A percentile compares a stretch with the other conserved stretches of the same genome.
phyloP scores from a whole-genome alignment of 2,113 vertebrate species.

The Numida meleagris region DNA sequence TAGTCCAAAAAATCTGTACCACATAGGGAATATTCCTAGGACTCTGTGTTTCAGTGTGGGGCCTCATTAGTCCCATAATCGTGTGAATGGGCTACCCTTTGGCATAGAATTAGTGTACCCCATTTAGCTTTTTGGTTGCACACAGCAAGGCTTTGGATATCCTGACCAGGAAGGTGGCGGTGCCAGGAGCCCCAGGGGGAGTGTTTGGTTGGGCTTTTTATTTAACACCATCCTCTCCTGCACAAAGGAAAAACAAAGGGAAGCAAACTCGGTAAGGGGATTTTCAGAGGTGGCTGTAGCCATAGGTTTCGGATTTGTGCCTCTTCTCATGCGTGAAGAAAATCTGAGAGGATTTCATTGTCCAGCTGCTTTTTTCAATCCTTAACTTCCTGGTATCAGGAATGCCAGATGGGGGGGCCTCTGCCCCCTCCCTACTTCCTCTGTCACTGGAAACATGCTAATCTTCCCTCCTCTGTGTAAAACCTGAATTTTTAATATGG shows the following conservation, averaged over 20 bases:
- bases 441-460: not conserved
- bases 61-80: not conserved
- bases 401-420: not conserved
- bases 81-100: not conserved
- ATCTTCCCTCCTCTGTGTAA: not conserved
- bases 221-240: not conserved
- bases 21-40: not conserved
- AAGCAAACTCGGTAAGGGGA: not conserved
- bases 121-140: not conserved
- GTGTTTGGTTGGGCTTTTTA: not conserved
- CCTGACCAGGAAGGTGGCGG: not conserved
- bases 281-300: not conserved
- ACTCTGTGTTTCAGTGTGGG: not conserved
- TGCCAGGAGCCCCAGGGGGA: not conserved
- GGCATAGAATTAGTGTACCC: not conserved
- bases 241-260: not conserved
- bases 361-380: not conserved
- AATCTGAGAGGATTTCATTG: not conserved
- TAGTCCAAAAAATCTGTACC: not conserved
- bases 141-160: not conserved
- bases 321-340: not conserved
- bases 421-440: not conserved
- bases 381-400: not conserved
- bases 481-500: slow-evolving; percentile 37
- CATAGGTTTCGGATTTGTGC: not conserved